Evolutionary conservation across 2,797 vertebrate genomes (phyloP), one percentile per base, ranked within the genome.

Genomic region (Neoniphon sammara): DNA sequence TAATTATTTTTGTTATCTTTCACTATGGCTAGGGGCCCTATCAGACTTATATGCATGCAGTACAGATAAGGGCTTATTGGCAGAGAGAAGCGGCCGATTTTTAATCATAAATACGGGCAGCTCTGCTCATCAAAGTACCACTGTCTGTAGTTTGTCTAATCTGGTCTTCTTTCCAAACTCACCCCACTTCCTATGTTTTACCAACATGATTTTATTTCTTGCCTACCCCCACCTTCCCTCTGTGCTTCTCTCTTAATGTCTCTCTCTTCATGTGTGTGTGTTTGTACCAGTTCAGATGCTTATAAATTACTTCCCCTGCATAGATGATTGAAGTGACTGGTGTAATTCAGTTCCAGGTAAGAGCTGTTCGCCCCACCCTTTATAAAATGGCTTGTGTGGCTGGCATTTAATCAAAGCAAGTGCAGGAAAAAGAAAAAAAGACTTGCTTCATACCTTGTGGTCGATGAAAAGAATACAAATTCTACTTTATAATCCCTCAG

Each of bases 1-100:
- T 94, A 94, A 94, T 94, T 94, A 95, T 94, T 94, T 92, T 90
- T 93, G 92, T 93, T 94, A 94, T 94, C 93, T 94, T 91, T 70
- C 81, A 82, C 88, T 83, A 84, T 92, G 92, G 90, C 92, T 93
- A 75, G 87, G 84, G 92, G 93, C 89, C 75, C 92, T 94, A 93
- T 93, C 93, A 94, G 91, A 91, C 90, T 90, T 91, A 85, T 85
- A 88, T 91, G 91, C 91, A 86, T 88, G 87, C 89, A 87, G 87
- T 56, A 74, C 76, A 93, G 94, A 95, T 95, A 95, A 95, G 91
- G 65, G 87, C 89, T 91, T 90, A 91, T 87, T 92, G 90, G 84
- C 87, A 89, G 88, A 88, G 73, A 83, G 87, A 87, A 85, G 89
- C 86, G 73, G 81, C 75, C 53, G 54, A 84, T 92, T 93, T 93